Evolutionary conservation across 2,797 vertebrate genomes (phyloP).

Genomic region (Ptychobarbus kaznakovi): DNA sequence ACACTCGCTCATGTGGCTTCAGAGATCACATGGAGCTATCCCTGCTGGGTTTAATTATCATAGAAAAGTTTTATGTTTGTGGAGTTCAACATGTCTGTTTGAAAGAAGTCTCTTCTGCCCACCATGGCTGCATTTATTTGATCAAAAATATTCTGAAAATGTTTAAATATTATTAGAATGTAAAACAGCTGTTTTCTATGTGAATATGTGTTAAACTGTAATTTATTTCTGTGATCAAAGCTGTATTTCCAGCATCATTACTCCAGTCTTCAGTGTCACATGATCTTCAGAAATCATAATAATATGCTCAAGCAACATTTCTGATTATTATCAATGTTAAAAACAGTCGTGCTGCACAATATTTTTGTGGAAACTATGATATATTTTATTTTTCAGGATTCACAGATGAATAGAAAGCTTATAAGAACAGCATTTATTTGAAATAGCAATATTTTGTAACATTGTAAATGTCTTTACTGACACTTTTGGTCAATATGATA

Average conservation of each 20-base stretch:
- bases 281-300: too few relatives aligned
- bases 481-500: not conserved
- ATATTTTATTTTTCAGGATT: not conserved
- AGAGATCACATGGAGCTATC: not conserved
- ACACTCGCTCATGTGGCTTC: not conserved
- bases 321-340: not conserved
- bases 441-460: not conserved
- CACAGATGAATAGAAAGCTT: not conserved
- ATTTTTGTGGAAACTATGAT: not conserved
- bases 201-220: not conserved
- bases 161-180: fast-evolving
- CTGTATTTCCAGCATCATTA: not conserved
- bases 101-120: not conserved
- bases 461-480: not conserved
- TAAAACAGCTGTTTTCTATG: not conserved
- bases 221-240: not conserved
- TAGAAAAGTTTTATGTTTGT: not conserved
- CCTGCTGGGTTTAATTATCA: not conserved
- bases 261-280: not conserved
- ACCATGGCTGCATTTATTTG: not conserved
- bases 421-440: not conserved
- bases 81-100: too few relatives aligned
- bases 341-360: not conserved
- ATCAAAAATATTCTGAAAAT: not conserved
- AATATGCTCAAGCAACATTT: not conserved